These are phyloP conservation scores for Cepaea hortensis DNA, from an alignment of 2,888 invertebrate species.

Conservation along the genomic window DNA sequence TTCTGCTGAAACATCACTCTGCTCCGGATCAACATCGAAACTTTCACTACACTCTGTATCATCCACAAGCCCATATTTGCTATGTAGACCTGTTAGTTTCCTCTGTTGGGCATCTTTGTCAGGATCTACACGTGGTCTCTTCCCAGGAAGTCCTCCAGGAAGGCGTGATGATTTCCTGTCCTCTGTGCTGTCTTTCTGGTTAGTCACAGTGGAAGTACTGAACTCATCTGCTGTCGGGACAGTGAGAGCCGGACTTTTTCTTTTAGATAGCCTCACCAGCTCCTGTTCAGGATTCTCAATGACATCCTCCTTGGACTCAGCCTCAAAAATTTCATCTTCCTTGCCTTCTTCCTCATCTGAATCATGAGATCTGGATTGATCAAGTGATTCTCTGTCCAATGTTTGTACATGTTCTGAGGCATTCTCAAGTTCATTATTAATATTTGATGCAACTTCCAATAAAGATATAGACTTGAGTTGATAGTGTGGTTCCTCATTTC, in stretches of 20 bases:
- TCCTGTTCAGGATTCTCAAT: not conserved
- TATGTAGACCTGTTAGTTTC: constrained; percentile 47
- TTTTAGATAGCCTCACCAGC: not conserved
- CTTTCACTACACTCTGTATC: constrained; percentile 31
- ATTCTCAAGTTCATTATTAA: not conserved
- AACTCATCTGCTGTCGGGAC: constrained; percentile 42
- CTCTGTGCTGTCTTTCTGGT: not conserved
- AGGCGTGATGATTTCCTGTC: not conserved
- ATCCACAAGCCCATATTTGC: constrained; percentile 49
- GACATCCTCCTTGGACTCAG: not conserved
- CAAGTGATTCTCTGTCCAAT: not conserved
- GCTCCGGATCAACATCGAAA: constrained; percentile 7
- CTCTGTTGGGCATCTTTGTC: constrained; percentile 36
- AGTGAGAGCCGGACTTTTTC: constrained; percentile 43
- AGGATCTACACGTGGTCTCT: not conserved
- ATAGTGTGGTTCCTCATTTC: not conserved
- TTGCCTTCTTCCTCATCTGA: constrained; percentile 61
- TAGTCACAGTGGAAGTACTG: constrained; percentile 13
- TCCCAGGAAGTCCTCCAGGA: not conserved
- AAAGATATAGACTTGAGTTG: not conserved
- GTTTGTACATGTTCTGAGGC: no score
- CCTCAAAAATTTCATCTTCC: not conserved
- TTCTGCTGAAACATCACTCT: not conserved
- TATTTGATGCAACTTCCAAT: not conserved
- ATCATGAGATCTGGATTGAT: constrained; percentile 59